A percentile compares a stretch with the other conserved stretches of the same genome.
phyloP scores from a whole-genome alignment of 2,797 vertebrate species.

The Crenuchus spilurus region DNA sequence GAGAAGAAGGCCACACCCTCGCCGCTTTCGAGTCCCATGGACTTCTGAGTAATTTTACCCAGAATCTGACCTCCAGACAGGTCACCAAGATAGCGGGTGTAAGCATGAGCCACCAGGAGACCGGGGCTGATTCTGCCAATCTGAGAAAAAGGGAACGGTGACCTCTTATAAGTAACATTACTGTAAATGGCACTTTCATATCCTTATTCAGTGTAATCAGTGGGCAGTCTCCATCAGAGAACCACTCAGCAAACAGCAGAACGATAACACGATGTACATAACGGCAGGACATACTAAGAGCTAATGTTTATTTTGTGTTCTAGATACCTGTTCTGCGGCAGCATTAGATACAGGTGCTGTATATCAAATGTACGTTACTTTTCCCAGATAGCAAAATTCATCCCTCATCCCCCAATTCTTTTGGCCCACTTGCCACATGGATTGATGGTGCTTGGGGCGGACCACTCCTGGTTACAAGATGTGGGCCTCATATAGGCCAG shows the following conservation, averaged over 20 bases:
- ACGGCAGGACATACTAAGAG: not conserved
- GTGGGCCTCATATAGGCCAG: too few relatives aligned
- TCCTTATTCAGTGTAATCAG: not conserved
- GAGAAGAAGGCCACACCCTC: slow-evolving; percentile 89
- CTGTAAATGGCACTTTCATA: slow-evolving; percentile 3
- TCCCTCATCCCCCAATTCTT: too few relatives aligned
- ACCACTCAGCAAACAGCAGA: not conserved
- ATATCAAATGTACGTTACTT: too few relatives aligned
- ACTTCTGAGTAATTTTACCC: slow-evolving; percentile 91
- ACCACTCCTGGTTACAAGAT: too few relatives aligned
- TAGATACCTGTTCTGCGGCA: too few relatives aligned
- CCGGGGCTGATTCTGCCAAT: slow-evolving; percentile 80
- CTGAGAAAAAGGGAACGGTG: slow-evolving; percentile 52
- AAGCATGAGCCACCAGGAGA: slow-evolving; percentile 90
- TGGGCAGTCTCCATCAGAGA: not conserved
- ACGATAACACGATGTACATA: too few relatives aligned
- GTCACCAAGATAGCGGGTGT: slow-evolving; percentile 93
- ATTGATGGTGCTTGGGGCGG: too few relatives aligned
- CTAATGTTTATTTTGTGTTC: too few relatives aligned
- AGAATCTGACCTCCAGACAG: slow-evolving; percentile 93
- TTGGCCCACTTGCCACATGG: too few relatives aligned
- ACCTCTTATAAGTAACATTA: not conserved
- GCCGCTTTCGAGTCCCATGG: slow-evolving; percentile 80
- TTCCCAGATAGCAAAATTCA: too few relatives aligned
- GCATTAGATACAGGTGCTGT: too few relatives aligned